Conservation (phyloP, 1,140 invertebrate species). For the Adelges cooleyi region DNA sequence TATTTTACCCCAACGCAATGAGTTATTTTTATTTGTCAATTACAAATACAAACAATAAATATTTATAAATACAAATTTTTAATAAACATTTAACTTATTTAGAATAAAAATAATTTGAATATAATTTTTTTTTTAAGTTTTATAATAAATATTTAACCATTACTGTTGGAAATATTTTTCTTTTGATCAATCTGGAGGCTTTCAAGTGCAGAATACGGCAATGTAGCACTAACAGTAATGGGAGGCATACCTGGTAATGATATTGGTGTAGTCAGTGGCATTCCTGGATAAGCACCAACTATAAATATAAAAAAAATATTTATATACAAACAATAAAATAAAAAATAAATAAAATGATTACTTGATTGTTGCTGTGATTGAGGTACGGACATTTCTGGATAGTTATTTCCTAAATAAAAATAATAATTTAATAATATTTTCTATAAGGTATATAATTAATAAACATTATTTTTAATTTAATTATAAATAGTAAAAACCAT, state of each 20-base stretch:
- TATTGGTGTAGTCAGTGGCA: conserved; percentile 59
- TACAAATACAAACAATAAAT: too few relatives aligned
- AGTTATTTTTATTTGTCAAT: too few relatives aligned
- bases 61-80: too few relatives aligned
- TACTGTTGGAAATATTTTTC: conserved; percentile 28
- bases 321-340: not conserved
- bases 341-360: not conserved
- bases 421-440: too few relatives aligned
- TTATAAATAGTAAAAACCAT: too few relatives aligned
- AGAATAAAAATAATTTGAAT: too few relatives aligned
- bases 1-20: too few relatives aligned
- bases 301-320: not conserved
- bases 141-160: conserved; percentile 4
- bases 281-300: conserved; percentile 42
- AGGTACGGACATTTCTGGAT: not conserved
- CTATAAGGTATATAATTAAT: too few relatives aligned
- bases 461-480: too few relatives aligned
- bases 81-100: too few relatives aligned
- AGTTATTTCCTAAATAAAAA: conserved; percentile 2
- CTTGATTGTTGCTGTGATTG: not conserved
- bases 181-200: conserved; percentile 33
- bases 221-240: conserved; percentile 62
- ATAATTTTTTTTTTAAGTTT: too few relatives aligned
- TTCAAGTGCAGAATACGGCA: conserved; percentile 42
- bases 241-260: conserved; percentile 66